Conservation (phyloP, 2,797 vertebrate genomes). For the Petrocephalus schoutedeni region DNA sequence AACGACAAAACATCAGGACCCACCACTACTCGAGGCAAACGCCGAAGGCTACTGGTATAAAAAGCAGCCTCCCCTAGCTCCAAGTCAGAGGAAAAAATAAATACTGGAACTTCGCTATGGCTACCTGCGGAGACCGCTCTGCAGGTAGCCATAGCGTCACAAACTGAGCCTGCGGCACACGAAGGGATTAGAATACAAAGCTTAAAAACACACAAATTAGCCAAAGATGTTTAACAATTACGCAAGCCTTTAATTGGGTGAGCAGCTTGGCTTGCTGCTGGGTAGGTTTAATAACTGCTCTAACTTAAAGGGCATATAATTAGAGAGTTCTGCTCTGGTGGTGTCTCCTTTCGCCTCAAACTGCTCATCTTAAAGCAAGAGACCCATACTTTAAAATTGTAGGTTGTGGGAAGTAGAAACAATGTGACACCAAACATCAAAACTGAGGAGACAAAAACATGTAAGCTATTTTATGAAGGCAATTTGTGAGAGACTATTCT, state of each 20-base stretch:
- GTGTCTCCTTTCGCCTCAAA: constrained; percentile 16
- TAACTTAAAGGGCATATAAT: constrained; percentile 30
- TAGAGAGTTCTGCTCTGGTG: constrained; percentile 31
- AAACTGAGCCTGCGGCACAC: neutral
- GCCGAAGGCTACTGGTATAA: neutral
- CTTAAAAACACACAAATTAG: constrained; percentile 30
- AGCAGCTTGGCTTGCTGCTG: constrained; percentile 31
- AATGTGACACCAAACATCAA: constrained; percentile 11
- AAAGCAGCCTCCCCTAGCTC: neutral
- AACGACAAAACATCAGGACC: neutral
- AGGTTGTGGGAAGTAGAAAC: neutral
- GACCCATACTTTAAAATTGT: constrained; percentile 23
- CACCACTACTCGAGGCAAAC: neutral
- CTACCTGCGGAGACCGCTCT: no score
- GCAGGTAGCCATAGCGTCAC: constrained; percentile 12
- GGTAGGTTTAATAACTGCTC: constrained; percentile 33
- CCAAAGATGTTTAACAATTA: constrained; percentile 39
- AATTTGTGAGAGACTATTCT: neutral
- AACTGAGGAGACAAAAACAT: neutral
- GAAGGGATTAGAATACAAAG: constrained; percentile 18
- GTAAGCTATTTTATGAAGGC: neutral
- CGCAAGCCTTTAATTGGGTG: constrained; percentile 30
- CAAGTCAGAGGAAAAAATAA: neutral
- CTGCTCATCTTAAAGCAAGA: constrained; percentile 31
- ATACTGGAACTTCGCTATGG: neutral